Conservation (phyloP, 2,888 invertebrate genomes). For the Hyles lineata region DNA sequence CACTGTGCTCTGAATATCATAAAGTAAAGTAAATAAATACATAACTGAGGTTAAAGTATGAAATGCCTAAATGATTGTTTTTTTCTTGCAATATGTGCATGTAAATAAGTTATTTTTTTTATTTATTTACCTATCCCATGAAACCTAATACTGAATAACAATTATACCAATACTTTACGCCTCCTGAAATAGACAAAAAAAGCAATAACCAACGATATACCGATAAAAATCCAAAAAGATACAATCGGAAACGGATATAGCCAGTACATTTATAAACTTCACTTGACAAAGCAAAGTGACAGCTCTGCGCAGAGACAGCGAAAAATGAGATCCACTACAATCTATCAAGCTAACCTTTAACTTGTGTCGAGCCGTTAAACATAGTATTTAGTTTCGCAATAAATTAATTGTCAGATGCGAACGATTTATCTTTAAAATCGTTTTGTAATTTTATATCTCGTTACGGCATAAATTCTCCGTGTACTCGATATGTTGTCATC, state of each 20-base stretch:
- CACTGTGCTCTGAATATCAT: no score
- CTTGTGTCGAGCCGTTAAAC: constrained; percentile 26
- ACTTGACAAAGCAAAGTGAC: constrained; percentile 6
- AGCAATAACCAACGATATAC: no score
- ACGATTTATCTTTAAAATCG: constrained; percentile 32
- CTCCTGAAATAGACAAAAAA: no score
- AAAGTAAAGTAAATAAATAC: no score
- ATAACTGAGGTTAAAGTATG: no score
- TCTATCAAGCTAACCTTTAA: constrained; percentile 19
- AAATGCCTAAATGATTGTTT: no score
- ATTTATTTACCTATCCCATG: no score
- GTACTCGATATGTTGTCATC: constrained; percentile 13
- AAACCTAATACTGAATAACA: no score
- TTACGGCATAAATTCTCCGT: not conserved
- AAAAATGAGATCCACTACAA: constrained; percentile 12
- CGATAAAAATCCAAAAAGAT: not conserved
- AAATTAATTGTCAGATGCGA: constrained; percentile 36
- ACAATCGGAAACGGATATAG: not conserved
- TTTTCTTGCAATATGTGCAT: no score
- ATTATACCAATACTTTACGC: no score
- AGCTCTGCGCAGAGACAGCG: not conserved
- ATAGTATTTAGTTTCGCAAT: constrained; percentile 37
- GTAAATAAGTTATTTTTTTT: no score
- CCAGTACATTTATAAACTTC: not conserved
- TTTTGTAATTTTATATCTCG: constrained; percentile 22